Evolutionary conservation across 2,797 vertebrate species (phyloP), one percentile per base, ranked within the genome.

Genomic region (Lithobates pipiens): DNA sequence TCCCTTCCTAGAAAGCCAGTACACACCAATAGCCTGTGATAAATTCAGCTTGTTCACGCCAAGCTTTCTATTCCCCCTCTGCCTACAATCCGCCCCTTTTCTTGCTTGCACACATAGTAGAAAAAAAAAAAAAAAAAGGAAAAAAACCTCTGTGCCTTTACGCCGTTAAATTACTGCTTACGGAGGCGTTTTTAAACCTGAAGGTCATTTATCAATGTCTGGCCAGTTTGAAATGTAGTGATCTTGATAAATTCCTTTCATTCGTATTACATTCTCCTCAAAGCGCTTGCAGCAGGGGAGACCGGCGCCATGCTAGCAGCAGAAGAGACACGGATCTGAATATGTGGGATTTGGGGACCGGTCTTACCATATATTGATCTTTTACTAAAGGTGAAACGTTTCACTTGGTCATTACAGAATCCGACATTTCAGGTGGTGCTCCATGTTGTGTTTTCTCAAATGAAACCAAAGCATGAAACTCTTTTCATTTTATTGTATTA

Each of bases 201-300:
- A 82, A 86, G 80, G 85, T 74, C 85, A 65, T 86, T 82, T 82
- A 77, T 82, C 80, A 86, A 82, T 78, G 80, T 86, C 74, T 82
- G 4, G 9, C 79, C 21, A 46, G 46, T 82, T 27, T 77, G 68
- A 77, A 72, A 46, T 32, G 67, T 34, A 16, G 54, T 77, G 65
- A 82, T 82, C 69, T 81, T 86, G 85, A 86, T 86, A 71, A 63
- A 76, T 86, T 77, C 71, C 23, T 72, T 73, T 34, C 46, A 50
- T 44, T 39, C 68, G 29, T 50, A 57, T 78, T 77, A 72, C 27
- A 84, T 78, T 72, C 25, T 63, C 32, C 76, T 27, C 23, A 63
- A 46, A 65, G 44, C 10, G 82, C 32, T 77, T 18, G n/a, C 25
- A 72, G 61, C 75, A 10, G 7, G 27, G 82, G 44, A 76, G 25